A percentile compares a stretch with the other conserved stretches of the same genome.
phyloP scores from a whole-genome alignment of 1,140 invertebrate genomes.

The Telenomus remus region DNA sequence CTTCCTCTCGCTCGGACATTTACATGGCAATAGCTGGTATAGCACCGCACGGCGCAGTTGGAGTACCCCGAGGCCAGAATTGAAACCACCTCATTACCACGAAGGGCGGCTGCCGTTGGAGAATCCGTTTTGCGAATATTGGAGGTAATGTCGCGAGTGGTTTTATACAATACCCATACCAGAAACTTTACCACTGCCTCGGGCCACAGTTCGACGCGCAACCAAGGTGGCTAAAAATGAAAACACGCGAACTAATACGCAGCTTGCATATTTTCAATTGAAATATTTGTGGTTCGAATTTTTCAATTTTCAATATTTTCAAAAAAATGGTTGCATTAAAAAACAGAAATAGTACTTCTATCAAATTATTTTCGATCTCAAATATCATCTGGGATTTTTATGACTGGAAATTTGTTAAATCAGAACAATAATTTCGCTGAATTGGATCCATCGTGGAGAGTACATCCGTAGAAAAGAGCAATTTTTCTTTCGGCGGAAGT shows the following conservation, averaged over 20 bases:
- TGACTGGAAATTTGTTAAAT: not conserved
- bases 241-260: conserved; percentile 61
- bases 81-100: conserved; percentile 76
- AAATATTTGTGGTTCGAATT: too few relatives aligned
- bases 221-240: conserved; percentile 70
- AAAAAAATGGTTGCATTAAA: too few relatives aligned
- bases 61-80: conserved; percentile 72
- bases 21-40: conserved; percentile 68
- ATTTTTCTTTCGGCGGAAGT: conserved; percentile 50
- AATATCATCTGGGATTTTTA: too few relatives aligned
- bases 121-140: conserved; percentile 76
- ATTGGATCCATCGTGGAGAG: conserved; percentile 29
- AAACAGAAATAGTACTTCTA: too few relatives aligned
- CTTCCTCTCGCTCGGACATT: conserved; percentile 65
- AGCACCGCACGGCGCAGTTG: conserved; percentile 59
- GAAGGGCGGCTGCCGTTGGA: conserved; percentile 65
- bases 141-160: conserved; percentile 75
- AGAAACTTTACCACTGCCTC: conserved; percentile 44
- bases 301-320: too few relatives aligned
- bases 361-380: too few relatives aligned
- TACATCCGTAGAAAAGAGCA: conserved; percentile 37
- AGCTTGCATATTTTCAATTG: too few relatives aligned
- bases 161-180: conserved; percentile 71
- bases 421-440: conserved; percentile 37
- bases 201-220: conserved; percentile 58